Evolutionary conservation across 2,888 invertebrate genomes (phyloP).

Genomic region (Venustoraphidia nigricollis): DNA sequence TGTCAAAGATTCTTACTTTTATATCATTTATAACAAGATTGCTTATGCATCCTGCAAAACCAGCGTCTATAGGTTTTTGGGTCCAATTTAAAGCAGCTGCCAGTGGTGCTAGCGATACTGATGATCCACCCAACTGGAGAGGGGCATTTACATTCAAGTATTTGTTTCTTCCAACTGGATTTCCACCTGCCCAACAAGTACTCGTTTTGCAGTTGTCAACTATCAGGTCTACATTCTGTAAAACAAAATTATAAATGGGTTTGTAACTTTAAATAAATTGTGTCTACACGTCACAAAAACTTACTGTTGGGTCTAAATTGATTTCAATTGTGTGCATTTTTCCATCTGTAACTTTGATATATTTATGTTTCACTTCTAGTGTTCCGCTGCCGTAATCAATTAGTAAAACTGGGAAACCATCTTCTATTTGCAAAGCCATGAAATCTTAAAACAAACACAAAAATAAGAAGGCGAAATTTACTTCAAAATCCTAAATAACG

Average conservation of each 20-base stretch:
- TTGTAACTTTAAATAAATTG: too few relatives aligned
- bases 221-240: slow-evolving; percentile 52
- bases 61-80: slow-evolving; percentile 47
- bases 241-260: not conserved
- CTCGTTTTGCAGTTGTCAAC: slow-evolving; percentile 53
- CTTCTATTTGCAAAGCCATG: slow-evolving; percentile 70
- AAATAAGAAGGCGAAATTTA: not conserved
- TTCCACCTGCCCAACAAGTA: slow-evolving; percentile 20
- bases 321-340: slow-evolving; percentile 80
- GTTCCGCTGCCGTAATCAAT: slow-evolving; percentile 83
- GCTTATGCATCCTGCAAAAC: slow-evolving; percentile 79
- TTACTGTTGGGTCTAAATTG: slow-evolving; percentile 32
- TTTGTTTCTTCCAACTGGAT: slow-evolving; percentile 17
- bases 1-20: slow-evolving; percentile 41
- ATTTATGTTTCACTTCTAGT: slow-evolving; percentile 47
- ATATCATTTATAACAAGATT: slow-evolving; percentile 56
- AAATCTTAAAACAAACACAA: slow-evolving; percentile 46
- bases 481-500: not conserved
- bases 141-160: slow-evolving; percentile 60
- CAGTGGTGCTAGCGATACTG: slow-evolving; percentile 45
- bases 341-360: slow-evolving; percentile 65
- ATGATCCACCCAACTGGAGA: slow-evolving; percentile 69
- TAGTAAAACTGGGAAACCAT: slow-evolving; percentile 68
- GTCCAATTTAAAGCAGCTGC: slow-evolving; percentile 51
- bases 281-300: slow-evolving; percentile 2